Percentiles rank a stretch among this genome's conserved stretches.
These are phyloP conservation scores for Helicolenus hilgendorfi DNA, from an alignment of 2,797 vertebrate species.

Conservation along the genomic window DNA sequence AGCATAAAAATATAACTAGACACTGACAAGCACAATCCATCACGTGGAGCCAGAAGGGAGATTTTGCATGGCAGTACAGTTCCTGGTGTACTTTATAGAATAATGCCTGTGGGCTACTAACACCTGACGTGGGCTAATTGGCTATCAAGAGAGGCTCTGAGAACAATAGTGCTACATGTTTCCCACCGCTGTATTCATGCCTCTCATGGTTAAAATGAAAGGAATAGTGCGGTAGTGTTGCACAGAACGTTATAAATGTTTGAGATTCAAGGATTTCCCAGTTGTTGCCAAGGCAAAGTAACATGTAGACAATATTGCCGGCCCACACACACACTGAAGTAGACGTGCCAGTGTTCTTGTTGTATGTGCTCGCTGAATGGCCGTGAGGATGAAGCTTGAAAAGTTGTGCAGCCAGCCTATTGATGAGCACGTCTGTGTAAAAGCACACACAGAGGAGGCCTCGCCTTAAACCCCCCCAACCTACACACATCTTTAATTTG, in stretches of 20 bases:
- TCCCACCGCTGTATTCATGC: slow-evolving; percentile 54
- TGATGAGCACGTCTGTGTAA: slow-evolving; percentile 65
- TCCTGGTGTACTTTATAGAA: slow-evolving; percentile 55
- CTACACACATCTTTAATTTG: slow-evolving; percentile 69
- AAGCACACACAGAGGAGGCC: slow-evolving; percentile 38
- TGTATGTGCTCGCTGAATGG: slow-evolving; percentile 62
- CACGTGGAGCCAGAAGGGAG: slow-evolving; percentile 43
- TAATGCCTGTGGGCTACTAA: slow-evolving; percentile 69
- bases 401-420: slow-evolving; percentile 68
- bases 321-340: slow-evolving; percentile 69
- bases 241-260: background rate
- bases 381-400: slow-evolving; percentile 59
- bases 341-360: slow-evolving; percentile 54
- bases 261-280: background rate
- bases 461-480: background rate
- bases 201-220: background rate
- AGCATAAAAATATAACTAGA: slow-evolving; percentile 52
- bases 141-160: slow-evolving; percentile 74
- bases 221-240: background rate
- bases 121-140: slow-evolving; percentile 79
- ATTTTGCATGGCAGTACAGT: slow-evolving; percentile 72
- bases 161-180: slow-evolving; percentile 51
- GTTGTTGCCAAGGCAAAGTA: slow-evolving; percentile 41
- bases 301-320: slow-evolving; percentile 25
- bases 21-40: slow-evolving; percentile 68